Evolutionary conservation across 2,888 invertebrate genomes (phyloP).

Genomic region (Hedychridium roseum): DNA sequence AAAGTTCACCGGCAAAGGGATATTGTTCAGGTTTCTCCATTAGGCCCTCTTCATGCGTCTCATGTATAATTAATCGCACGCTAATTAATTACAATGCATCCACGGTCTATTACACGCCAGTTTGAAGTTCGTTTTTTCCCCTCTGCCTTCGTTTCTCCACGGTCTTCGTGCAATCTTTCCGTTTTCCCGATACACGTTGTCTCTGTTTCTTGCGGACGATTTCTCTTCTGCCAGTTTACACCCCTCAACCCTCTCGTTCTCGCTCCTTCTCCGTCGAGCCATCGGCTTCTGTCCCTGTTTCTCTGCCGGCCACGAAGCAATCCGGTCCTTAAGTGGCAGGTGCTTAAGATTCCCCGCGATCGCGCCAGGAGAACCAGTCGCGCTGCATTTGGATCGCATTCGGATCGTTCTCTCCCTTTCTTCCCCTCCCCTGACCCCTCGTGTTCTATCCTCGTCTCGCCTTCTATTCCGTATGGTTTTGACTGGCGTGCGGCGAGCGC

Average conservation of each 20-base stretch:
- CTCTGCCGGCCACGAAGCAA: constrained; percentile 32
- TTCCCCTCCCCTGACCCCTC: constrained; percentile 7
- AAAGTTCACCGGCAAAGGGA: too few species aligned
- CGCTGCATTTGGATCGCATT: constrained; percentile 50
- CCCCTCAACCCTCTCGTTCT: constrained; percentile 1
- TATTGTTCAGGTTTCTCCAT: too few species aligned
- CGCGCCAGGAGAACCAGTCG: constrained; percentile 49
- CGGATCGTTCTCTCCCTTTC: constrained; percentile 27
- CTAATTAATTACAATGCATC: too few species aligned
- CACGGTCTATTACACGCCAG: too few species aligned
- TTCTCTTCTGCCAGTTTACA: too few species aligned
- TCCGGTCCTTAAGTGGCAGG: constrained; percentile 51
- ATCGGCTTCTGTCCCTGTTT: constrained; percentile 3
- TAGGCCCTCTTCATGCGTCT: too few species aligned
- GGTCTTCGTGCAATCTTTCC: neutral
- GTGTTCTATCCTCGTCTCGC: neutral
- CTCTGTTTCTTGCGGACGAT: too few species aligned
- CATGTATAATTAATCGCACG: too few species aligned
- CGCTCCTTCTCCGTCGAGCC: neutral
- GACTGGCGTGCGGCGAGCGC: constrained; percentile 22
- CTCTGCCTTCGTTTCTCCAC: constrained; percentile 3
- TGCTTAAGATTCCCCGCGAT: constrained; percentile 51
- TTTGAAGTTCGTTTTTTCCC: too few species aligned
- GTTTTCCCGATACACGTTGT: too few species aligned
- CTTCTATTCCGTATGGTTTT: constrained; percentile 24